Conservation (phyloP, 2,113 vertebrate genomes). For the Semicossyphus pulcher region DNA sequence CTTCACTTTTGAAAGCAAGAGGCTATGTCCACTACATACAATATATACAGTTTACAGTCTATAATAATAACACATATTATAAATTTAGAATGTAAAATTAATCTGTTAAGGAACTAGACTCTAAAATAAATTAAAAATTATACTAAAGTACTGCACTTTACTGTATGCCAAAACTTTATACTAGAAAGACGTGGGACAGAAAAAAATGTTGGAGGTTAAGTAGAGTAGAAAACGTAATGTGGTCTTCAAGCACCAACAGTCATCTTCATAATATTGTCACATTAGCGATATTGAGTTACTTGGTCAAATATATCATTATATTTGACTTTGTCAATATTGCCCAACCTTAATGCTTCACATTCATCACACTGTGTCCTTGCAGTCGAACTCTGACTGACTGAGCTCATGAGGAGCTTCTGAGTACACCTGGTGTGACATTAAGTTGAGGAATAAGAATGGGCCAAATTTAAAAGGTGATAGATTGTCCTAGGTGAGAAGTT, state of each 20-base stretch:
- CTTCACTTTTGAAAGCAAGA: too few relatives aligned
- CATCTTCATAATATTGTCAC: not conserved
- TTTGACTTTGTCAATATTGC: constrained; percentile 43
- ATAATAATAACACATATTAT: too few relatives aligned
- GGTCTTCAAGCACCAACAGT: not conserved
- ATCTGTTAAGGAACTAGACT: too few relatives aligned
- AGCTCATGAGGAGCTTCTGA: constrained; percentile 14
- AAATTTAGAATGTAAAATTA: too few relatives aligned
- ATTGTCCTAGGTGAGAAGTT: constrained; percentile 6
- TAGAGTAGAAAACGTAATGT: not conserved
- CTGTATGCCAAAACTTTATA: too few relatives aligned
- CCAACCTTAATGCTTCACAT: constrained; percentile 14
- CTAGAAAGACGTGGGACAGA: not conserved
- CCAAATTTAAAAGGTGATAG: constrained; percentile 26
- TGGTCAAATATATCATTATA: constrained; percentile 41
- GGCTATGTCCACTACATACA: too few relatives aligned
- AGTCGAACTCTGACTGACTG: constrained; percentile 11
- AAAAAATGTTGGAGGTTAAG: not conserved
- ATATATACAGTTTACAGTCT: too few relatives aligned
- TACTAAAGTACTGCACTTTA: too few relatives aligned
- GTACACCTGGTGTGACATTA: constrained; percentile 29
- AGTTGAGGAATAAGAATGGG: constrained; percentile 11
- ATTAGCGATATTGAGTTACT: constrained; percentile 9
- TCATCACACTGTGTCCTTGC: constrained; percentile 27
- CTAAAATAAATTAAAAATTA: too few relatives aligned